Base-by-base conservation (phyloP, 2,888 invertebrate genomes). In the Galerucella nymphaeae region DNA sequence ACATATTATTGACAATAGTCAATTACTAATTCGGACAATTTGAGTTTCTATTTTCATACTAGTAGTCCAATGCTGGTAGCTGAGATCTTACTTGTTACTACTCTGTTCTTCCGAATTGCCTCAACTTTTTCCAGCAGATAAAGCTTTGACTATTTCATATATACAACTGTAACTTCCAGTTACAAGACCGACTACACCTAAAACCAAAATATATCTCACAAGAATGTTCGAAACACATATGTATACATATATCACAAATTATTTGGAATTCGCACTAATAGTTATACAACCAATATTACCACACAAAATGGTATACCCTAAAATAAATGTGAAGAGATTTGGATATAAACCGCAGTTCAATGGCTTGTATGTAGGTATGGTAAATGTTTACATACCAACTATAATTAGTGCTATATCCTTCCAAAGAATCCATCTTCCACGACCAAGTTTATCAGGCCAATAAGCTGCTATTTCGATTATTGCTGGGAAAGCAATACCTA, bases 401-500 rank as follows among this genome's bases (percentile, higher is more conserved):
- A 89, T 67, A 59, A 90, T 89, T 41, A 90, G 82, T 2, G 87
- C 68, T 1, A 89, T 80, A 78, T 90, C 88, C 79, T 89, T 89
- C 77, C 87, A 80, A 10, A 90, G 79, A 42, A 88, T 84, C 76
- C 85, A 82, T 64, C 85, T 85, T 75, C 81, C 84, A 65, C 86
- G 86, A 0, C 91, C 90, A n/a, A 89, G 85, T 23, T 88, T 86
- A 78, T 90, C 87, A 0, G 92, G 90, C 90, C 91, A 94, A 73
- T 90, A 88, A 0, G 93, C 92, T 82, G 94, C 92, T 57, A 93
- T 88, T 81, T 94, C 92, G 79, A 94, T 92, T 42, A 93, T 88
- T 1, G 93, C 93, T 23, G 94, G 94, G 83, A 94, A 93, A 2
- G 92, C 91, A 53, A 94, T 89, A 10, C 93, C 93, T 63, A 94